These are phyloP conservation scores for Alca torda DNA, from an alignment of 2,797 vertebrate species.

Conservation along the genomic window DNA sequence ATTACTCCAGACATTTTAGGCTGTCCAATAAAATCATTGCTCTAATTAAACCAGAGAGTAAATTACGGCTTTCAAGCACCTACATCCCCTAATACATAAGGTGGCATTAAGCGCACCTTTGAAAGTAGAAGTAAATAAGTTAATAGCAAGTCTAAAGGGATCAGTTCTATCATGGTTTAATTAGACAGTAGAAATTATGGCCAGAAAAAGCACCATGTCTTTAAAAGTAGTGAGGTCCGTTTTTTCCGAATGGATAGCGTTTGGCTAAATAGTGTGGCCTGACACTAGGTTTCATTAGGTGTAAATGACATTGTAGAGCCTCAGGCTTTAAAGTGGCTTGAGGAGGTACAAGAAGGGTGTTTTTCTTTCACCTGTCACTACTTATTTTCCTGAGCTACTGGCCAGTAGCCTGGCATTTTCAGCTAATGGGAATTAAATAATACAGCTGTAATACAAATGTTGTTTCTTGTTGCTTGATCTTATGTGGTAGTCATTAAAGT, in stretches of 20 bases:
- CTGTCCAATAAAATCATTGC: constrained; percentile 25
- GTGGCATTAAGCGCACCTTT: not conserved
- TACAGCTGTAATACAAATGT: constrained; percentile 74
- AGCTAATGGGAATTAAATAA: constrained; percentile 78
- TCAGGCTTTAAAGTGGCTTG: constrained; percentile 72
- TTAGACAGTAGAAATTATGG: constrained; percentile 24
- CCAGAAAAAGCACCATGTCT: not conserved
- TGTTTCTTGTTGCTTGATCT: constrained; percentile 59
- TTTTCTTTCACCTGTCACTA: constrained; percentile 80
- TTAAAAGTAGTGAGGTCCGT: constrained; percentile 6
- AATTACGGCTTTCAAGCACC: constrained; percentile 17
- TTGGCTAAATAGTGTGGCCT: constrained; percentile 65
- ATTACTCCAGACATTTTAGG: constrained; percentile 40
- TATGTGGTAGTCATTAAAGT: constrained; percentile 66
- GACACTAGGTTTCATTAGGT: constrained; percentile 73
- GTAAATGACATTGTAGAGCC: constrained; percentile 71
- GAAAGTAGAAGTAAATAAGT: constrained; percentile 29
- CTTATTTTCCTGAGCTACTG: constrained; percentile 74
- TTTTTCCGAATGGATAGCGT: constrained; percentile 28
- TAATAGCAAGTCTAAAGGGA: not conserved
- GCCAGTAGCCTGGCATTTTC: constrained; percentile 72
- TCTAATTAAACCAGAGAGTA: constrained; percentile 44
- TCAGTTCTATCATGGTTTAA: constrained; percentile 35
- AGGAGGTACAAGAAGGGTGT: constrained; percentile 55
- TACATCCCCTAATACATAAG: not conserved